Evolutionary conservation across 2,797 vertebrate genomes (phyloP), one percentile per base, ranked within the genome.

Genomic region (Sebastes hopkinsi): DNA sequence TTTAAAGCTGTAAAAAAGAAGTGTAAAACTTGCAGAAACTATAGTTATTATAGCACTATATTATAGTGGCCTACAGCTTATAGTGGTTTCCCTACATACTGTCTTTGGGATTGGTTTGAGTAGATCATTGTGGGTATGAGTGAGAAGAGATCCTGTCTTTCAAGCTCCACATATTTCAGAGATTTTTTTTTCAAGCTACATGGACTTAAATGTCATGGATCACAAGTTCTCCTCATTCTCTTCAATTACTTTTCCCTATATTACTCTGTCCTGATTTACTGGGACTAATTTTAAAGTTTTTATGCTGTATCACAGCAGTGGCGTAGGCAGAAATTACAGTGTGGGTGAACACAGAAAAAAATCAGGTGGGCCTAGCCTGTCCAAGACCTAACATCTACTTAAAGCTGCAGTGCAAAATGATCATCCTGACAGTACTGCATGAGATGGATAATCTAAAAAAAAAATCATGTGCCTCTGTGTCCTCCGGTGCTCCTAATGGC

Each of bases 191-290:
- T 3, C 16, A 30, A 32, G 55, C 65, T 75, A 12, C 42, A 46
- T n/a, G 4, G 32, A 72, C 54, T 62, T 66, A 7, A 34, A 32
- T 70, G 20, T 79, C 9, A 60, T 54, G 7, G 22, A 20, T 64
- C 22, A 18, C 23, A 66, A 20, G 23, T 62, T 70, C 61, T 54
- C 20, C 20, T 64, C 10, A 32, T 60, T 79, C 4, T 36, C 71
- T 60, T 60, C 56, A 80, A 46, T 10, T 22, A 59, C 18, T 32
- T 80, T 61, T 66, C 34, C 25, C 34, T 55, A 22, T 20, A 64
- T 27, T 34, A 30, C 54, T 67, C 25, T 32, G 20, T 71, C 2
- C 12, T 66, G 67, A 84, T 76, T 80, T 72, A 73, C 60, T 67
- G 32, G 6, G n/a, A 52, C 60, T 75, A 16, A 64, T 71, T 75